phyloP scores from a whole-genome alignment of 2,797 vertebrate genomes.

The Rhinatrema bivittatum region DNA sequence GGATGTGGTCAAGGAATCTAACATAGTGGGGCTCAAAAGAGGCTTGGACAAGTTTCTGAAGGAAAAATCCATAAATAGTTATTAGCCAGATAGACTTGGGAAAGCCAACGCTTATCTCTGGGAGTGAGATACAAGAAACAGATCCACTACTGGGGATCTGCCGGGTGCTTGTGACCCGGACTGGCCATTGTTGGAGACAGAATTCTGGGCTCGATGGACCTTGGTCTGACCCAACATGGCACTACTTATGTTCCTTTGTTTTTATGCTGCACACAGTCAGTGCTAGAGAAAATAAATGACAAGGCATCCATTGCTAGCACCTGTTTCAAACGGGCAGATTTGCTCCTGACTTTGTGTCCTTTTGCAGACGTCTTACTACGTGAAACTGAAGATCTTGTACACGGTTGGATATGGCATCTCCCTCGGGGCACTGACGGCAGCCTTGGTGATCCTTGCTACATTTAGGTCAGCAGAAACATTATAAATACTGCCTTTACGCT shows the following conservation, averaged over 20 bases:
- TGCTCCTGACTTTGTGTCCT: constrained; percentile 4
- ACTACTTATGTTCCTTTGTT: too few relatives aligned
- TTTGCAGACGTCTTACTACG: constrained; percentile 65
- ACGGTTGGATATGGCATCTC: constrained; percentile 79
- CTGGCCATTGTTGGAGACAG: neutral
- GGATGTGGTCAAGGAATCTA: too few relatives aligned
- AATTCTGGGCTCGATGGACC: neutral
- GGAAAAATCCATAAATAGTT: too few relatives aligned
- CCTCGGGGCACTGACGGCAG: constrained; percentile 67
- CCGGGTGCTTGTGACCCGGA: neutral
- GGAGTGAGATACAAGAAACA: too few relatives aligned
- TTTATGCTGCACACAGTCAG: too few relatives aligned
- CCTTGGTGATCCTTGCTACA: constrained; percentile 68
- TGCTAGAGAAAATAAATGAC: neutral
- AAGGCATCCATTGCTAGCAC: too few relatives aligned
- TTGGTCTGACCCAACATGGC: too few relatives aligned
- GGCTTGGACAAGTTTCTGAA: too few relatives aligned
- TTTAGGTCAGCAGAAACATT: constrained; percentile 67
- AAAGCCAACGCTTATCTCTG: too few relatives aligned
- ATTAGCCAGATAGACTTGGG: too few relatives aligned
- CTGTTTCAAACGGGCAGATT: too few relatives aligned
- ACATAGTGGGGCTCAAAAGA: too few relatives aligned
- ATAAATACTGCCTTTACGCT: neutral
- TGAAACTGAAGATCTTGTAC: constrained; percentile 83
- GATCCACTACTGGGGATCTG: neutral